Evolutionary conservation across 1,140 invertebrate species (phyloP), one percentile per base, ranked within the genome.

Genomic region (Rhagoletis zephyria): DNA sequence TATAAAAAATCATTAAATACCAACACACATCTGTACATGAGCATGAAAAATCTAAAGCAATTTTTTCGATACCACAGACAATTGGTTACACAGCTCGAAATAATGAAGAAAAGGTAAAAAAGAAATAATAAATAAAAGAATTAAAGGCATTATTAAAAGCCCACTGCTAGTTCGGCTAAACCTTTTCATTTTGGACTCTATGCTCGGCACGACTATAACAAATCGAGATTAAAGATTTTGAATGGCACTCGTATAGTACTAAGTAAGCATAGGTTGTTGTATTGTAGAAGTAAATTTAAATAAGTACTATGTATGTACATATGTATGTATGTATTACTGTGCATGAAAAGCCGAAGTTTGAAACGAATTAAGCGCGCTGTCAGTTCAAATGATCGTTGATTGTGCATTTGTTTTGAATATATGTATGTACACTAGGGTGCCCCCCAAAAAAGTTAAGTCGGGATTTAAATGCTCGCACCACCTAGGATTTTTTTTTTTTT

Each of bases 141-240:
- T 74, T 16, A 45, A 81, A 51, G 10, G 48, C 48, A 51, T 81
- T 59, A 51, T n/a, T 56, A 56, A n/a, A 81, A 1, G n/a, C n/a
- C 14, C 74, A 30, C 74, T 30, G 67, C 4, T 7, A 45, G 42
- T 56, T 12, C 10, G 42, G 5, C 42, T 16, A 74, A 70, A 14
- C 67, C 42, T 48, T 74, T 56, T 56, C 1, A 1, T 0, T 30
- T 56, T 67, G 12, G 64, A 45, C 16, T 74, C 16, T 48, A 45
- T 74, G 45, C 74, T 10, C 74, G 10, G 74, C 74, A 81, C n/a
- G 74, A 81, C 48, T 48, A 56, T 81, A 81, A 56, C 74, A 56
- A 81, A 81, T 81, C 74, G 74, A 81, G 74, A 56, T 59, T 81
- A 81, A 81, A 42, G 45, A 74, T 74, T 74, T 45, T 14, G 67